These are phyloP conservation scores for Drosophila nigromelanica DNA, from an alignment of 1,140 invertebrate genomes.

Conservation along the genomic window DNA sequence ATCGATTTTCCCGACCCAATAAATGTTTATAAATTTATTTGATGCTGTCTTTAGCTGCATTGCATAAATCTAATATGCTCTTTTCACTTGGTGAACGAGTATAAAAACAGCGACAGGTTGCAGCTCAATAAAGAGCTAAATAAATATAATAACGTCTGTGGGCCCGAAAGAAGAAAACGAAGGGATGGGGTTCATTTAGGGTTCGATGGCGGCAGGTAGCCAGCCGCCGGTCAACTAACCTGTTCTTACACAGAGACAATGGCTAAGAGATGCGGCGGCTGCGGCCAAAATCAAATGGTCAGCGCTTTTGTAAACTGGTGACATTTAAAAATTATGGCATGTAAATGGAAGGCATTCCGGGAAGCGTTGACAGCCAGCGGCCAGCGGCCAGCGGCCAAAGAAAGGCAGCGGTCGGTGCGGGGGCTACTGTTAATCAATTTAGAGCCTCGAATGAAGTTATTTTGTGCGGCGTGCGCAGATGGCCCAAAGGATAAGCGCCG, in stretches of 20 bases:
- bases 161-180: conserved; percentile 7
- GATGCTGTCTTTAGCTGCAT: too few relatives aligned
- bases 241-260: conserved; percentile 46
- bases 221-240: conserved; percentile 44
- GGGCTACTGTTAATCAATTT: conserved; percentile 81
- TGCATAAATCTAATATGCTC: too few relatives aligned
- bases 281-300: conserved; percentile 77
- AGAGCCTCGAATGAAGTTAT: conserved; percentile 57
- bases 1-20: too few relatives aligned
- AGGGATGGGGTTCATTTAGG: conserved; percentile 80
- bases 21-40: too few relatives aligned
- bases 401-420: not conserved
- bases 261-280: conserved; percentile 25
- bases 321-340: conserved; percentile 82
- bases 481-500: conserved; percentile 58
- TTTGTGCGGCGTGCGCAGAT: conserved; percentile 56
- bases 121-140: conserved; percentile 80
- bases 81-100: too few relatives aligned
- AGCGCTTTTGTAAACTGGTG: conserved; percentile 76
- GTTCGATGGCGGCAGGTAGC: conserved; percentile 47
- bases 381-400: not conserved
- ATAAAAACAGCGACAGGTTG: conserved; percentile 66
- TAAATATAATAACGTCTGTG: conserved; percentile 75
- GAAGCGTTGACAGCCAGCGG: conserved; percentile 69
- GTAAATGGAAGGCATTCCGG: conserved; percentile 77